A percentile compares a stretch with the other conserved stretches of the same genome.
These are phyloP conservation scores for Ptilodon capucinus DNA, from an alignment of 2,888 invertebrate species.

Conservation along the genomic window DNA sequence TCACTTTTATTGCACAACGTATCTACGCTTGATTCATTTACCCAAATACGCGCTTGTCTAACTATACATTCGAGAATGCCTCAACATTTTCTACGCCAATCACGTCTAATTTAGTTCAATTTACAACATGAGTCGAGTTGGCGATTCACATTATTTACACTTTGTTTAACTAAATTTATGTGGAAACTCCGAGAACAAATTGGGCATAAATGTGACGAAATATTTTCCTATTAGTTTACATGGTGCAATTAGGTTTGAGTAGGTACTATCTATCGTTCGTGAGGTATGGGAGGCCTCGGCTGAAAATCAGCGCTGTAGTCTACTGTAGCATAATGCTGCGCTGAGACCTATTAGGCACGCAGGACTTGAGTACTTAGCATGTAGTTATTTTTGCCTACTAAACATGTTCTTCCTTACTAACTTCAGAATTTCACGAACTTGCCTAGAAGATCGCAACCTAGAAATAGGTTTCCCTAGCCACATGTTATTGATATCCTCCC, in stretches of 20 bases:
- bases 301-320: too few species aligned
- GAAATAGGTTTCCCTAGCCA: too few species aligned
- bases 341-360: too few species aligned
- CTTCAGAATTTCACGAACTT: too few species aligned
- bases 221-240: neutral
- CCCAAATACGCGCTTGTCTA: slow-evolving; percentile 6
- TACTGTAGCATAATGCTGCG: too few species aligned
- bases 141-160: slow-evolving; percentile 14
- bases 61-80: slow-evolving; percentile 14
- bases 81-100: slow-evolving; percentile 22
- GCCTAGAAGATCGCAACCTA: too few species aligned
- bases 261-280: too few species aligned
- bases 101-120: slow-evolving; percentile 25
- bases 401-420: too few species aligned
- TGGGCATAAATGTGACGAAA: neutral
- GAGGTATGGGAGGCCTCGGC: too few species aligned
- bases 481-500: too few species aligned
- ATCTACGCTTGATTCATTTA: slow-evolving; percentile 8
- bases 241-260: neutral
- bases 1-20: slow-evolving; percentile 8
- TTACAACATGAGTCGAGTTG: slow-evolving; percentile 9
- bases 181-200: slow-evolving; percentile 11
- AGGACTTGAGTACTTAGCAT: too few species aligned
- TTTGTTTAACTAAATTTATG: slow-evolving; percentile 14
- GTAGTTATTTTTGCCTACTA: too few species aligned